Evolutionary conservation across 2,113 vertebrate genomes (phyloP), one percentile per base, ranked within the genome.

Genomic region (Tragelaphus imberbis): DNA sequence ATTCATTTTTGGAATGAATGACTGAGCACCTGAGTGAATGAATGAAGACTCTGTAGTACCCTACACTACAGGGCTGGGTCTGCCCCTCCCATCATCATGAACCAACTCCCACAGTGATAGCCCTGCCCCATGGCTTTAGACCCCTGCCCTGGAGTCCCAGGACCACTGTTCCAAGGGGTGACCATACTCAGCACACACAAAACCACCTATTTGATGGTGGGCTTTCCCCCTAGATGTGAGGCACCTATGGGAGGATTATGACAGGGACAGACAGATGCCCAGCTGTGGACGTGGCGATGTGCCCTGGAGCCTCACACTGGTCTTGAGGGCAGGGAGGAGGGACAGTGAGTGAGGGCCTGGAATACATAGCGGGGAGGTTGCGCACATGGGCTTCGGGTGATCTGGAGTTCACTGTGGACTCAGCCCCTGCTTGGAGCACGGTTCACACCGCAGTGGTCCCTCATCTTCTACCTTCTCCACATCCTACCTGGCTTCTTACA

Each of bases 401-500:
- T 44, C 44, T 5, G 30, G 71, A 81, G 47, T 51, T n/a, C 3
- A 0, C 51, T 19, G 36, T 30, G 40, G 53, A n/a, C 21, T 16
- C 12, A 40, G 61, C 33, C 23, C 3, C 7, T 13, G 86, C 86
- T 47, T 5, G 0, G 51, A 84, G 58, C 16, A 10, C 9, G n/a
- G 93, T 63, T 68, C 21, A n/a, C 55, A 77, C 75, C 88, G 27
- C 21, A 2, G 21, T 0, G 2, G 79, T 85, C 14, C 17, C 47
- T 56, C 3, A 23, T 88, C 61, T 51, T 71, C 71, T 51, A 88
- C 77, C 82, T 88, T 88, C 87, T 85, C 91, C 27, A 92, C 77
- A 44, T 85, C 89, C 96, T 94, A 81, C 55, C 58, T 8, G n/a
- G 53, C 94, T 94, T 56, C 77, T 94, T 86, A 96, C 16, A 92